These are phyloP conservation scores for Rallus crepitans DNA, from an alignment of 2,797 vertebrate genomes.

Conservation along the genomic window DNA sequence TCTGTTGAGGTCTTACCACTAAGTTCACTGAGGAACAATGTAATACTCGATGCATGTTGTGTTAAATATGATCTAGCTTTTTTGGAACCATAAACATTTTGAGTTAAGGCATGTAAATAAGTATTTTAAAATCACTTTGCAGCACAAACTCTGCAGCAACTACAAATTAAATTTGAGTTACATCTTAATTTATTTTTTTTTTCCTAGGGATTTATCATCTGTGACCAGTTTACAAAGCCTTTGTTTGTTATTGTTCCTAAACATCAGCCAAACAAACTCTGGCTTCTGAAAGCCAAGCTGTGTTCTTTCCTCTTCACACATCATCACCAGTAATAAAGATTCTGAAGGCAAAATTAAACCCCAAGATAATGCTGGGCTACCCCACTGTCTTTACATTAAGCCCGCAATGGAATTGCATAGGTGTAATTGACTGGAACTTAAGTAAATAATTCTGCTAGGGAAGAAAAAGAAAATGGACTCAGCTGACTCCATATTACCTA, in stretches of 20 bases:
- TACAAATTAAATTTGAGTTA: neutral
- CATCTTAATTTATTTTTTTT: neutral
- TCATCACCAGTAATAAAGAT: conserved; percentile 9
- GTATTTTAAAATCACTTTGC: neutral
- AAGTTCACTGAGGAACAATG: neutral
- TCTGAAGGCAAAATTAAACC: conserved; percentile 19
- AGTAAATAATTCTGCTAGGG: neutral
- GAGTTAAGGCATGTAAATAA: neutral
- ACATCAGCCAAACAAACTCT: neutral
- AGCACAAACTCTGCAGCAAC: neutral
- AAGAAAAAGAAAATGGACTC: neutral
- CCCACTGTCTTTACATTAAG: conserved; percentile 36
- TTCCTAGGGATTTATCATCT: neutral
- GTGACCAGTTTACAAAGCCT: neutral
- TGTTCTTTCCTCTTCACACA: conserved; percentile 12
- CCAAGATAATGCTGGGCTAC: neutral
- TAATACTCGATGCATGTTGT: neutral
- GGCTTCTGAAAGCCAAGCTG: neutral
- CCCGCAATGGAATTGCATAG: neutral
- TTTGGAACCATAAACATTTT: neutral
- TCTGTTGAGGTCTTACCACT: neutral
- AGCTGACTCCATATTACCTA: neutral
- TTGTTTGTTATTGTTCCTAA: neutral
- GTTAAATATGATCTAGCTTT: neutral
- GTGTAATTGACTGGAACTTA: conserved; percentile 30